phyloP scores from a whole-genome alignment of 2,888 invertebrate species.

The Mesorhabditis spiculigera region DNA sequence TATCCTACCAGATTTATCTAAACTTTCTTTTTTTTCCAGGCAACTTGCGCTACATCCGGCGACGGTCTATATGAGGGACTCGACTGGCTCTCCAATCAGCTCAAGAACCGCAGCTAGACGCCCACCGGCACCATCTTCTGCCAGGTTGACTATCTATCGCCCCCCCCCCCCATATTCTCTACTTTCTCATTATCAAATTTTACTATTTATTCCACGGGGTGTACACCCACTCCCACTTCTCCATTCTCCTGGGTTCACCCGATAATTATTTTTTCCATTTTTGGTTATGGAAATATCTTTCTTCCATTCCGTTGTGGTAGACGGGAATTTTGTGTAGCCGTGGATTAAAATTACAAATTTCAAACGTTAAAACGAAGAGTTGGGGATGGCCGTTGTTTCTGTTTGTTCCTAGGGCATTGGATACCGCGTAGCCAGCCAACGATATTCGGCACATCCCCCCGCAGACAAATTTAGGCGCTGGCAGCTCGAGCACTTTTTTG shows the following conservation, averaged over 20 bases:
- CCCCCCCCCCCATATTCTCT: background rate
- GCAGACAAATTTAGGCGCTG: no score
- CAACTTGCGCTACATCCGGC: constrained; percentile 89
- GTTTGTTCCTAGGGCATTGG: no score
- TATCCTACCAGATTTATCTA: background rate
- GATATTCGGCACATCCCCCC: no score
- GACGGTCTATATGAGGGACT: constrained; percentile 98
- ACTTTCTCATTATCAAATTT: constrained; percentile 1
- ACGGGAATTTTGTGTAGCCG: background rate
- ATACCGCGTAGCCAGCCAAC: no score
- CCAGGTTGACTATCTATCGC: no score
- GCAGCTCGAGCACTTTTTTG: no score
- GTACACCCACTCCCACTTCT: background rate
- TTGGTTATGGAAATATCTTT: background rate
- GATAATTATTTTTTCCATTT: background rate
- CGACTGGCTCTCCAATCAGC: constrained; percentile 98
- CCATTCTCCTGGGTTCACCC: background rate
- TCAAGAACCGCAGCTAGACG: constrained; percentile 74
- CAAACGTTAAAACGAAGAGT: no score
- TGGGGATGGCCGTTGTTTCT: no score
- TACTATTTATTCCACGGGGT: background rate
- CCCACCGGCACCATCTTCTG: background rate
- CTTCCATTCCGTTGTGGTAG: constrained; percentile 3
- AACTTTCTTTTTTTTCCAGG: constrained; percentile 61
- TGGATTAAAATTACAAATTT: no score